A percentile compares a stretch with the other conserved stretches of the same genome.
phyloP scores from a whole-genome alignment of 2,888 invertebrate genomes.

The Hyalella azteca region DNA sequence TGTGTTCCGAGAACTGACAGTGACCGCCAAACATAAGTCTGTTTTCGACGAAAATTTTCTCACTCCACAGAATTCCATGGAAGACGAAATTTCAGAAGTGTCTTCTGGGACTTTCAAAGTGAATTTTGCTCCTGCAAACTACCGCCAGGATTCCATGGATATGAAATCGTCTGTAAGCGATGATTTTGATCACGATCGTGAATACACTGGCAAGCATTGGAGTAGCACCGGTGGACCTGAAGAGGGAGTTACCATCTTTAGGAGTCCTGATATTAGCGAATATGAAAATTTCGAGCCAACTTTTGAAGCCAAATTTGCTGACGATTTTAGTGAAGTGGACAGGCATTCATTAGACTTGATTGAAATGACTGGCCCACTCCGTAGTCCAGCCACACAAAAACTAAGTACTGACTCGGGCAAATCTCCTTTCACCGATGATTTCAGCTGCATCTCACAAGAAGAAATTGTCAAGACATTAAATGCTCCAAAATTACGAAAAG shows the following conservation, averaged over 20 bases:
- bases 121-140: constrained; percentile 48
- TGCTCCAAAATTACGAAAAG: constrained; percentile 35
- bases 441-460: constrained; percentile 42
- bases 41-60: constrained; percentile 58
- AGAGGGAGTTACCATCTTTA: constrained; percentile 49
- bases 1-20: constrained; percentile 77
- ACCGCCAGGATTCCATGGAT: constrained; percentile 53
- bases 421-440: constrained; percentile 58
- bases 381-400: constrained; percentile 41
- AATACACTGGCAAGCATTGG: constrained; percentile 52
- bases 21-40: constrained; percentile 51
- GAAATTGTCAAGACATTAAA: constrained; percentile 13
- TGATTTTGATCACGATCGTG: constrained; percentile 47
- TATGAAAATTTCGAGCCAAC: constrained; percentile 57
- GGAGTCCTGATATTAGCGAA: constrained; percentile 57
- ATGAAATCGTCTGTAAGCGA: constrained; percentile 56
- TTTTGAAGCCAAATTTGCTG: constrained; percentile 56
- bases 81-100: constrained; percentile 57
- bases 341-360: constrained; percentile 48
- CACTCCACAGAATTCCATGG: constrained; percentile 58
- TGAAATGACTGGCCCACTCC: constrained; percentile 40
- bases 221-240: constrained; percentile 42
- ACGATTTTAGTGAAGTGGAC: constrained; percentile 52
- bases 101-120: constrained; percentile 57
- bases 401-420: constrained; percentile 33